phyloP scores from a whole-genome alignment of 2,888 invertebrate species.

The Dynastes grantii region DNA sequence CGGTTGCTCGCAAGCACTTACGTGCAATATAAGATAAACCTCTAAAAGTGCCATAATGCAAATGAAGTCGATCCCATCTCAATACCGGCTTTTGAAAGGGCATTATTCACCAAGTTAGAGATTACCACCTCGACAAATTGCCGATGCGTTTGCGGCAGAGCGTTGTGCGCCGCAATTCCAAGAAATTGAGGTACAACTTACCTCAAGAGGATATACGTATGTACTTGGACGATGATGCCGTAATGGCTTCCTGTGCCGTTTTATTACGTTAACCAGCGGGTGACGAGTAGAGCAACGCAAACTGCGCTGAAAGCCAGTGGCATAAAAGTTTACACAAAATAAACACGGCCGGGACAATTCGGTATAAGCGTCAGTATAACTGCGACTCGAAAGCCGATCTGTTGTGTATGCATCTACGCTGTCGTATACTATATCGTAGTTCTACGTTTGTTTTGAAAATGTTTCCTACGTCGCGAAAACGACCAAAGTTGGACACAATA shows the following conservation, averaged over 20 bases:
- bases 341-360: too few species aligned
- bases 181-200: not conserved
- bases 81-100: not conserved
- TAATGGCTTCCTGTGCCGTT: conserved; percentile 20
- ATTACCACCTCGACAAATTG: conserved; percentile 12
- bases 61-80: not conserved
- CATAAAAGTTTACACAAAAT: too few species aligned
- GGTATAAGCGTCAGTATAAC: too few species aligned
- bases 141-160: not conserved
- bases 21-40: not conserved
- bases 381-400: too few species aligned
- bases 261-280: not conserved
- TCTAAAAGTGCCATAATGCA: not conserved
- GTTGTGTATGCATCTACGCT: too few species aligned
- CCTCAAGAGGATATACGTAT: conserved; percentile 6
- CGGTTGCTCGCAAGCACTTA: too few species aligned
- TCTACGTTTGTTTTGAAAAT: too few species aligned
- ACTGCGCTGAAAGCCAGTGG: too few species aligned
- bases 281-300: too few species aligned
- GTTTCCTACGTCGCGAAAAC: too few species aligned
- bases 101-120: conserved; percentile 19
- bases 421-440: too few species aligned
- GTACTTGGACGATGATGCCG: not conserved
- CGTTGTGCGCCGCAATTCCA: not conserved
- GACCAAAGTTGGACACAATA: too few species aligned